Evolutionary conservation across 2,113 vertebrate species (phyloP), one percentile per base, ranked within the genome.

Genomic region (Xiphophorus maculatus): DNA sequence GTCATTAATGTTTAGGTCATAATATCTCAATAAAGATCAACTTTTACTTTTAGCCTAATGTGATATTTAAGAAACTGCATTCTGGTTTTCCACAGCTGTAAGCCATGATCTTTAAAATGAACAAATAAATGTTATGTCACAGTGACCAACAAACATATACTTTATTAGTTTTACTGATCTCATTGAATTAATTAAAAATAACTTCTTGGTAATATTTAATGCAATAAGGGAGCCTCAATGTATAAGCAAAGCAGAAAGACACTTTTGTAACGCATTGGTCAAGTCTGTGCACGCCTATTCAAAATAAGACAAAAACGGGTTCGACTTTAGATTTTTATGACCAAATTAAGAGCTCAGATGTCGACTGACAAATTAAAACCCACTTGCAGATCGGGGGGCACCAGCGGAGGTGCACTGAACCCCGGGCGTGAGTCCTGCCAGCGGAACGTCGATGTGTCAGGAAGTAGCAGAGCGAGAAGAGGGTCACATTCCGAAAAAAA

Each of bases 371-470:
- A 25, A 62, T 66, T 25, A 25, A 48, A 54, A 54, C 19, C 51
- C 51, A 64, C 1, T 6, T 19, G 13, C 67, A 63, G 19, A 60
- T 28, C 19, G 17, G 12, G 63, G 66, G 69, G 66, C 69, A 0
- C 10, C 35, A 63, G 69, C 77, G 6, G 69, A 60, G 76, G 70
- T 1, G 73, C 73, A 44, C 22, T 69, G 69, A 68, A 74, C 73
- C 72, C 1, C 66, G 19, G 66, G 63, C 65, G 77, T 28, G 22
- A 62, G 74, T 78, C 74, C 77, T 81, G 65, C 69, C 42, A 9
- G 64, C 27, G 76, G 69, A 17, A 17, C 70, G 79, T 28, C 72
- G 71, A 77, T 80, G 82, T 70, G 83, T 81, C 81, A 69, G 67
- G 77, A 62, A 71, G 79, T 62, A 74, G 81, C 76, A 3, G 29